Evolutionary conservation across 1,140 invertebrate genomes (phyloP), one percentile per base, ranked within the genome.

Genomic region (Trachymyrmex septentrionalis): DNA sequence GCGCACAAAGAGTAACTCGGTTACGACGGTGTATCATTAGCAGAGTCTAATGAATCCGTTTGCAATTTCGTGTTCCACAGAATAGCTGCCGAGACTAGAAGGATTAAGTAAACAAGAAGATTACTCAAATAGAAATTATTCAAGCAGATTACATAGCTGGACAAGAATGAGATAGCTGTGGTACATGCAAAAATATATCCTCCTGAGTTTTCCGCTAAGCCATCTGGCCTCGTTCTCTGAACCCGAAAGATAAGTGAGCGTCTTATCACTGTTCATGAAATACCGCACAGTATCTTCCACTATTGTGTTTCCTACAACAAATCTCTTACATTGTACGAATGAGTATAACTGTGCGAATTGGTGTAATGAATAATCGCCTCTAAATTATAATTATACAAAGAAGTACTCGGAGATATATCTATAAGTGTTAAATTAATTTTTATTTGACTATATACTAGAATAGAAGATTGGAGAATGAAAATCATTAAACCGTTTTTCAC

Each of bases 31-130:
- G 24, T 71, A n/a, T 71, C 78, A 81, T 71, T 81, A 81, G 30
- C 48, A n/a, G 21, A 71, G 30, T 71, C 53, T 81, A 81, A 81
- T 81, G 66, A 81, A 71, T 81, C 34, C 66, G 55, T 69, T 81
- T 21, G 66, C 21, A 57, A 71, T 71, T 71, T 69, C 50, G 30
- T 34, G 50, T 38, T 27, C 14, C 34, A 24, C 34, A 50, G 50
- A 38, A 63, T 30, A 30, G 19, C 19, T 14, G 21, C 6, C 27
- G 14, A 24, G 50, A 55, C n/a, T 67, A 24, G 21, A 53, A 24
- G 64, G 50, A 69, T 81, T 44, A 57, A 71, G 77, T 38, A 67
- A 69, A 81, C 48, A 24, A 66, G 21, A 19, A 21, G 66, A 78
- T 75, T 78, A 78, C 27, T 21, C 24, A 4, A 44, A 24, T 63